Evolutionary conservation across 2,113 vertebrate species (phyloP).

Genomic region (Apodemus speciosus): DNA sequence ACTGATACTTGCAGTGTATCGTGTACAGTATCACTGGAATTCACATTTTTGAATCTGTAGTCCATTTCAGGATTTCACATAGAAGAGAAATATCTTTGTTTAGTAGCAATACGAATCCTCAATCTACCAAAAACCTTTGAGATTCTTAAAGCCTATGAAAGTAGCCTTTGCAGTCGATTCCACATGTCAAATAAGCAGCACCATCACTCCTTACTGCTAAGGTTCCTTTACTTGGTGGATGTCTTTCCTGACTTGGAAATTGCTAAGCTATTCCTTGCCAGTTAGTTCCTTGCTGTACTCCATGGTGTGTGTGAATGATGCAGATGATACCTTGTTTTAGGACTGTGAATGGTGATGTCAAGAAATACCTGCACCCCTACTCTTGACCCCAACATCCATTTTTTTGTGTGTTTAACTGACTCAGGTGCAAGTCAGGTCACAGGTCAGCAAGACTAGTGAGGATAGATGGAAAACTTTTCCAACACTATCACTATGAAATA

Average conservation of each 20-base stretch:
- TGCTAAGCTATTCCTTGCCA: not conserved
- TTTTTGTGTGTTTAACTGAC: not conserved
- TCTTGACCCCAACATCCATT: not conserved
- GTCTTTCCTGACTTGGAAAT: not conserved
- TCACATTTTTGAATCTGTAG: not conserved
- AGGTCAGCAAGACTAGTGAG: not conserved
- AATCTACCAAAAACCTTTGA: not conserved
- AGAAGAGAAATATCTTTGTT: not conserved
- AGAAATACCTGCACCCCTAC: not conserved
- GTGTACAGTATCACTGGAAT: not conserved
- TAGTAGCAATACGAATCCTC: not conserved
- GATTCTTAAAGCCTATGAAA: not conserved
- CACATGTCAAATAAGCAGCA: not conserved
- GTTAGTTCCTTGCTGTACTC: not conserved
- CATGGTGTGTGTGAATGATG: not conserved
- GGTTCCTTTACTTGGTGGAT: not conserved
- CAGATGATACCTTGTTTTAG: not conserved
- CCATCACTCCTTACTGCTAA: accelerated
- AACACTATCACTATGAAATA: not conserved
- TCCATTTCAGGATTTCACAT: not conserved
- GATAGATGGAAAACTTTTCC: not conserved
- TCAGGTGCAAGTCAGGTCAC: not conserved
- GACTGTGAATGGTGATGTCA: not conserved
- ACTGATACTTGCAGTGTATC: not conserved
- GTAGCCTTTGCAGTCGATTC: not conserved